Evolutionary conservation across 2,888 invertebrate species (phyloP).

Genomic region (Hecatera dysodea): DNA sequence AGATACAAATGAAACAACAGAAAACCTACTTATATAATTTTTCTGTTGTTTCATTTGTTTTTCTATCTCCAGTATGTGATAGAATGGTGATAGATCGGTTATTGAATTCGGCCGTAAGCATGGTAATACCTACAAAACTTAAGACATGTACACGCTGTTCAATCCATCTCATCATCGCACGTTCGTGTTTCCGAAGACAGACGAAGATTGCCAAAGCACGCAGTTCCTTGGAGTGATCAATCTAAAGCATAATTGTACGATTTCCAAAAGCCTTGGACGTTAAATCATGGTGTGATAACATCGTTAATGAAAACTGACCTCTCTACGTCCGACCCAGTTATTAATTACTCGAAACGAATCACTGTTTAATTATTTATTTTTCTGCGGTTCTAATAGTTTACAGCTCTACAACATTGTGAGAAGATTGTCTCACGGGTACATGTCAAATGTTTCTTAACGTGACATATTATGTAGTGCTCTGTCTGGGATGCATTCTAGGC

Average conservation of each 20-base stretch:
- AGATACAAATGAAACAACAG: too few relatives aligned
- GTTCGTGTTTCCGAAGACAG: not conserved
- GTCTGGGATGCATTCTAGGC: not conserved
- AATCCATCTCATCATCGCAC: not conserved
- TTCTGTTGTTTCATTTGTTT: too few relatives aligned
- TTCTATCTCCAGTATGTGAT: too few relatives aligned
- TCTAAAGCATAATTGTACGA: conserved; percentile 59
- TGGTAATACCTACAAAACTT: too few relatives aligned
- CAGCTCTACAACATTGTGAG: not conserved
- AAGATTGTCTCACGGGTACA: conserved; percentile 5
- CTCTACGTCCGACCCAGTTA: conserved; percentile 86
- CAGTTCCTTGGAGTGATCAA: conserved; percentile 51
- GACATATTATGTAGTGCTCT: not conserved
- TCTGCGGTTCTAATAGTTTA: not conserved
- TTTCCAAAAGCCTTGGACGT: conserved; percentile 83
- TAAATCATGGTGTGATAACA: conserved; percentile 83
- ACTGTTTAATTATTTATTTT: conserved; percentile 23
- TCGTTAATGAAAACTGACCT: conserved; percentile 87
- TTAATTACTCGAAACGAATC: conserved; percentile 71
- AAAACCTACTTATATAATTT: too few relatives aligned
- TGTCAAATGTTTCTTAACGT: conserved; percentile 8
- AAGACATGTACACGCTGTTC: too few relatives aligned
- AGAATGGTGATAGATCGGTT: too few relatives aligned
- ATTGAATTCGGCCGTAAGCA: too few relatives aligned
- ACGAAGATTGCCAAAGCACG: conserved; percentile 1